phyloP scores from a whole-genome alignment of 2,113 vertebrate species.

The Brienomyrus longianalis region DNA sequence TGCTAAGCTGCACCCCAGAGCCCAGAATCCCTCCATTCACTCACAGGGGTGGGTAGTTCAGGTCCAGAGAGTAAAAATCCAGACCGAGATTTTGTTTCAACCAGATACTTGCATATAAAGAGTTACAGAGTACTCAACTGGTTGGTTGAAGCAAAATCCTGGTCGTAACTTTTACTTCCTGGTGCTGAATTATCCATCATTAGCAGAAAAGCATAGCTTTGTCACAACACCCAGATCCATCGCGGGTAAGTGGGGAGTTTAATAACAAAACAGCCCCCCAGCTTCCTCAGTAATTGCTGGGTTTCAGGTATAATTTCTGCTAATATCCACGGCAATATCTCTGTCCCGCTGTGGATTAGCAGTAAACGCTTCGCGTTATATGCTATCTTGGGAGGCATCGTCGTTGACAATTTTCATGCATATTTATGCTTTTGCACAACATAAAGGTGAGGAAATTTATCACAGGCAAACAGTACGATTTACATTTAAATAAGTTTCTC shows the following conservation, averaged over 20 bases:
- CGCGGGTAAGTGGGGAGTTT: slow-evolving; percentile 1
- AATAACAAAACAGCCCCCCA: background rate
- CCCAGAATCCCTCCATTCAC: background rate
- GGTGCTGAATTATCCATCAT: background rate
- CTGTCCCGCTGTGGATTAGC: background rate
- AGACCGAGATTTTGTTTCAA: background rate
- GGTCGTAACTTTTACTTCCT: background rate
- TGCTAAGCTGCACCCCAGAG: background rate
- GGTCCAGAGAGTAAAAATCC: too few relatives aligned
- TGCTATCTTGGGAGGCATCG: background rate
- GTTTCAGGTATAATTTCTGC: slow-evolving; percentile 12
- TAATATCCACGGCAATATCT: slow-evolving; percentile 1
- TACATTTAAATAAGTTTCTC: background rate
- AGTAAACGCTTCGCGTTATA: background rate
- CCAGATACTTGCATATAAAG: background rate
- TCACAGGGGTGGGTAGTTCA: background rate
- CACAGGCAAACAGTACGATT: background rate
- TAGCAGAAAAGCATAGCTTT: background rate
- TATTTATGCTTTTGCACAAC: background rate
- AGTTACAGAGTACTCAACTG: too few relatives aligned
- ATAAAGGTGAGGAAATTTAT: background rate
- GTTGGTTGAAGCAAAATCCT: background rate
- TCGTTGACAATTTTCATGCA: background rate
- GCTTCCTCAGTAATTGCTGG: background rate
- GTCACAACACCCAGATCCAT: background rate